These are phyloP conservation scores for Buathra laborator DNA, from an alignment of 2,888 invertebrate genomes.

Conservation along the genomic window DNA sequence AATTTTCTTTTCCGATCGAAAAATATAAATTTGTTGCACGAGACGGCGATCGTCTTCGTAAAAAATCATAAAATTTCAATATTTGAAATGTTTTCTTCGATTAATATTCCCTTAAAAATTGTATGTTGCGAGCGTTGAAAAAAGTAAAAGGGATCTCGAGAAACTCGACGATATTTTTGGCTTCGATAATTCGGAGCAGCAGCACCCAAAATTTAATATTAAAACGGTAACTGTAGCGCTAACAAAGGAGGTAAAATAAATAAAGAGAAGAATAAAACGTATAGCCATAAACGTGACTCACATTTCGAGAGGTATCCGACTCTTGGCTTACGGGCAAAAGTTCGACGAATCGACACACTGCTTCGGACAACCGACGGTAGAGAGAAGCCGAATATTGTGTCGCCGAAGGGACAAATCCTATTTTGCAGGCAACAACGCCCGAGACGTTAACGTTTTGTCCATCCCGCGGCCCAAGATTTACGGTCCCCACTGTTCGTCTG, in stretches of 20 bases:
- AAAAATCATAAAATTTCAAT: neutral
- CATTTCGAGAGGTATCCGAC: constrained; percentile 50
- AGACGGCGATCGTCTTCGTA: neutral
- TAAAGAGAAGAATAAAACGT: constrained; percentile 31
- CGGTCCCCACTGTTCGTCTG: constrained; percentile 51
- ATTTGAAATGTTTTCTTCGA: neutral
- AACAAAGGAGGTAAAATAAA: constrained; percentile 30
- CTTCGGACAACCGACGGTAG: constrained; percentile 3
- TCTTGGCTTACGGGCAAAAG: constrained; percentile 37
- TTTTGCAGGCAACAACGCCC: constrained; percentile 42
- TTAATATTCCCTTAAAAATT: neutral
- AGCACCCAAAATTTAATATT: constrained; percentile 42
- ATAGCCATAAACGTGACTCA: constrained; percentile 59
- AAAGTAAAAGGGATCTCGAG: no score
- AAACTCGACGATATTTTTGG: neutral
- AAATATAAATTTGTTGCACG: neutral
- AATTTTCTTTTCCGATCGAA: neutral
- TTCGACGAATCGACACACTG: constrained; percentile 29
- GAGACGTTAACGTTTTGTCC: constrained; percentile 51
- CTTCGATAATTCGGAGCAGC: neutral
- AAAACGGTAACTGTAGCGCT: constrained; percentile 28
- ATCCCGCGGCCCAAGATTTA: constrained; percentile 60
- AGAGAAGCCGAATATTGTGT: constrained; percentile 38
- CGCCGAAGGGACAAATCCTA: constrained; percentile 59
- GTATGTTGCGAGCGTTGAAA: no score